Evolutionary conservation across 2,113 vertebrate species (phyloP).

Genomic region (Heliornis fulica): DNA sequence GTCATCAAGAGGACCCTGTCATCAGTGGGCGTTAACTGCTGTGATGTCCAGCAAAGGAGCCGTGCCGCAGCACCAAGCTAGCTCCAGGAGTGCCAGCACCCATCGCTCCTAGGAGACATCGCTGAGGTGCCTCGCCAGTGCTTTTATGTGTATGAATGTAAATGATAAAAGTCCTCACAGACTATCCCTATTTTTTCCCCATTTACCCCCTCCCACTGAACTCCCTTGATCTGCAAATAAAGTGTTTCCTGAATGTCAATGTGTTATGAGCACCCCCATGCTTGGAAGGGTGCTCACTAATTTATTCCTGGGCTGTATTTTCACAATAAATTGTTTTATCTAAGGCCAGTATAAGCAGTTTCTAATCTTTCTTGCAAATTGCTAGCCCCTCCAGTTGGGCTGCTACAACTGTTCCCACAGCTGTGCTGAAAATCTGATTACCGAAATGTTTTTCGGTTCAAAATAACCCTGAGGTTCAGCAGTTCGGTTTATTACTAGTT

Average conservation of each 20-base stretch:
- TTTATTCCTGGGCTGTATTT: background rate
- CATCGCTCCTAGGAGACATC: background rate
- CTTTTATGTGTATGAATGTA: background rate
- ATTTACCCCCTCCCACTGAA: background rate
- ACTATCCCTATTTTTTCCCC: background rate
- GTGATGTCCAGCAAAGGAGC: background rate
- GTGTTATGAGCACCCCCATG: background rate
- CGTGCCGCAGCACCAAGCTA: background rate
- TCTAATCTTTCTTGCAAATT: slow-evolving; percentile 35
- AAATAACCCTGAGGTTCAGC: background rate
- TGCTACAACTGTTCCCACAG: background rate
- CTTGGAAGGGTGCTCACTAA: background rate
- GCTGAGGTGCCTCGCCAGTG: background rate
- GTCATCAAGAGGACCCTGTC: accelerated
- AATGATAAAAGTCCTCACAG: background rate
- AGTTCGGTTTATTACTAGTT: background rate
- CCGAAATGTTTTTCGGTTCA: background rate
- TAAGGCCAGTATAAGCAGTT: background rate
- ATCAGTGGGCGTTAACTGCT: background rate
- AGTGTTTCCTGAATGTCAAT: background rate
- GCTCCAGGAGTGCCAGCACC: background rate
- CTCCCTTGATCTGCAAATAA: background rate
- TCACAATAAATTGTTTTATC: background rate
- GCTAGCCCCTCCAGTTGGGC: background rate
- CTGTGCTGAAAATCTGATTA: background rate